Conservation (phyloP, 2,797 vertebrate genomes). For the Meda fulgida region DNA sequence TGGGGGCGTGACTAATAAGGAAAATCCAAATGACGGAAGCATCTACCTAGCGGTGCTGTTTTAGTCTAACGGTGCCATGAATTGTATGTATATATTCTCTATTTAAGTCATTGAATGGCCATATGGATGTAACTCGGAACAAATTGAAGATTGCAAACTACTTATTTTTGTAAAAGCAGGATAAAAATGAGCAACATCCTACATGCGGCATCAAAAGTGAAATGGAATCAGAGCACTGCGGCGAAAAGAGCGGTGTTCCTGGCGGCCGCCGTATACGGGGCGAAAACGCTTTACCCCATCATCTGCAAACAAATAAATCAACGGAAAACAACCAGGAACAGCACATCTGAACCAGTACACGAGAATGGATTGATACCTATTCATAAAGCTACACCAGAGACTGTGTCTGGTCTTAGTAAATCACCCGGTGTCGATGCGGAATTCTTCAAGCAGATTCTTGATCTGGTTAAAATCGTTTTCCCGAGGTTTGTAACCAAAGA, state of each 20-base stretch:
- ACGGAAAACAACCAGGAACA: conserved; percentile 45
- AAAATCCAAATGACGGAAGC: conserved; percentile 60
- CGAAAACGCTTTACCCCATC: conserved; percentile 85
- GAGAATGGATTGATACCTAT: conserved; percentile 70
- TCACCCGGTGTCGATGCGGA: conserved; percentile 87
- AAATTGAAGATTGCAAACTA: neutral
- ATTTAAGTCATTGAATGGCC: conserved; percentile 6
- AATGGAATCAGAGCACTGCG: conserved; percentile 82
- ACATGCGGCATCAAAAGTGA: conserved; percentile 80
- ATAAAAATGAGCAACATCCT: conserved; percentile 83
- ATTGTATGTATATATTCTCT: neutral
- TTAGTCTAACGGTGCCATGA: conserved; percentile 46
- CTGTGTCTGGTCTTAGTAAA: conserved; percentile 49
- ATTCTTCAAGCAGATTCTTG: conserved; percentile 89
- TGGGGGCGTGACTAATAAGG: conserved; percentile 65
- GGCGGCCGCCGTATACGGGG: conserved; percentile 87
- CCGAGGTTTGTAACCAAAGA: conserved; percentile 88
- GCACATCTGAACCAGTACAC: conserved; percentile 47
- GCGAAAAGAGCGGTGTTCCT: conserved; percentile 86
- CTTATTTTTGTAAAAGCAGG: conserved; percentile 11
- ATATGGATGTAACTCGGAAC: conserved; percentile 66
- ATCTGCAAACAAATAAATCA: conserved; percentile 76
- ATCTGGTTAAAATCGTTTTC: conserved; percentile 89
- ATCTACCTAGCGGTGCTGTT: conserved; percentile 69
- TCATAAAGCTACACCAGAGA: conserved; percentile 50